Conservation (phyloP, 2,113 vertebrate species). For the Plecturocebus donacophilus region DNA sequence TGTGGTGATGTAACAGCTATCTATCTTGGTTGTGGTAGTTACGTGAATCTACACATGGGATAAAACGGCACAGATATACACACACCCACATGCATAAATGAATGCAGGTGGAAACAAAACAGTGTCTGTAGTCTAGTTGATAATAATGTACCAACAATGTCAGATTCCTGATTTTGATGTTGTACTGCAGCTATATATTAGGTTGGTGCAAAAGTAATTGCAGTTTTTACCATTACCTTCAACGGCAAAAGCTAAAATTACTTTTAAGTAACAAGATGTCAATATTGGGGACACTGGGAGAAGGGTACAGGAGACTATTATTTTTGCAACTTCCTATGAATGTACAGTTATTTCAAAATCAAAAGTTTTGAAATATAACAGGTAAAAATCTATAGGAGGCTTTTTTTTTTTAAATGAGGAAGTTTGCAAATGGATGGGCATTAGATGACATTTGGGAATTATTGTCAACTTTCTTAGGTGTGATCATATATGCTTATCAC, state of each 20-base stretch:
- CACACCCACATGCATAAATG: background rate
- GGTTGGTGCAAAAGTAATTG: too few relatives aligned
- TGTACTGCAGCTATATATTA: background rate
- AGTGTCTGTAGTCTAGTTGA: background rate
- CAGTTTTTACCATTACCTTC: too few relatives aligned
- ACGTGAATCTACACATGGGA: background rate
- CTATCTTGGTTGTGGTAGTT: too few relatives aligned
- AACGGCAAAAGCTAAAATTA: too few relatives aligned
- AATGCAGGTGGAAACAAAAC: background rate
- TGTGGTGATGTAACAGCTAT: background rate
- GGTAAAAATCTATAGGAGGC: background rate
- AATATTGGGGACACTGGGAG: background rate
- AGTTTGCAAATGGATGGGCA: background rate
- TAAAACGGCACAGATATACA: background rate
- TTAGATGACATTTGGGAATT: background rate
- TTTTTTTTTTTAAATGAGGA: background rate
- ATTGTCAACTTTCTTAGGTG: background rate
- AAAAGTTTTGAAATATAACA: constrained; percentile 17
- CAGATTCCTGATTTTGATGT: background rate
- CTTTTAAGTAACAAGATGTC: background rate
- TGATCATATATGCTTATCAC: background rate
- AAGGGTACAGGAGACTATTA: background rate
- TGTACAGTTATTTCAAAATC: constrained; percentile 41
- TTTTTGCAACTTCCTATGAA: background rate
- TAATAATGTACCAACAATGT: background rate